These are phyloP conservation scores for Trididemnum clinides DNA, from an alignment of 23 tunicate species.

Conservation along the genomic window DNA sequence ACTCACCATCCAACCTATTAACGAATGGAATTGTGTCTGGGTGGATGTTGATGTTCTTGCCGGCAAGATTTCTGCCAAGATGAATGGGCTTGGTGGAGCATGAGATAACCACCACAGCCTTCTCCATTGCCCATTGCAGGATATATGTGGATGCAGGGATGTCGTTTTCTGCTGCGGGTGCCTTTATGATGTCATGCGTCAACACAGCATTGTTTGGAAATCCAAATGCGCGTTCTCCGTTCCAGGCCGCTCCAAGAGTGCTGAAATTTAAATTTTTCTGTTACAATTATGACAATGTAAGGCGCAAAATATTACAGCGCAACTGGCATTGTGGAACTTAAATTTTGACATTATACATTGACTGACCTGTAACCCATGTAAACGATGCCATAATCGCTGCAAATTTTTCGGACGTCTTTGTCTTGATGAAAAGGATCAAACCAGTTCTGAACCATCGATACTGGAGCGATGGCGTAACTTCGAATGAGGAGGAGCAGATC, in stretches of 20 bases:
- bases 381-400: conserved; percentile 32
- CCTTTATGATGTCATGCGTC: background rate
- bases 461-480: background rate
- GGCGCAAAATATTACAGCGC: too few relatives aligned
- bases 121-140: conserved; percentile 64
- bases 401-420: conserved; percentile 21
- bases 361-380: conserved; percentile 73
- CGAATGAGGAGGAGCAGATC: background rate
- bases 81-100: conserved; percentile 37
- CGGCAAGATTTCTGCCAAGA: conserved; percentile 38
- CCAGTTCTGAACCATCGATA: conserved; percentile 70
- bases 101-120: conserved; percentile 38
- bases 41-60: background rate
- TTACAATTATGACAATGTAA: too few relatives aligned
- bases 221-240: background rate
- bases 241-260: conserved; percentile 23
- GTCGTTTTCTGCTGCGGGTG: background rate
- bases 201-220: conserved; percentile 20
- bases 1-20: background rate
- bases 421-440: conserved; percentile 73
- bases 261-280: background rate
- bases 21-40: background rate
- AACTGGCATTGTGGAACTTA: too few relatives aligned
- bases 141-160: conserved; percentile 22
- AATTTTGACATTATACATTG: background rate